Evolutionary conservation across 2,888 invertebrate species (phyloP).

Genomic region (Noctua janthe): DNA sequence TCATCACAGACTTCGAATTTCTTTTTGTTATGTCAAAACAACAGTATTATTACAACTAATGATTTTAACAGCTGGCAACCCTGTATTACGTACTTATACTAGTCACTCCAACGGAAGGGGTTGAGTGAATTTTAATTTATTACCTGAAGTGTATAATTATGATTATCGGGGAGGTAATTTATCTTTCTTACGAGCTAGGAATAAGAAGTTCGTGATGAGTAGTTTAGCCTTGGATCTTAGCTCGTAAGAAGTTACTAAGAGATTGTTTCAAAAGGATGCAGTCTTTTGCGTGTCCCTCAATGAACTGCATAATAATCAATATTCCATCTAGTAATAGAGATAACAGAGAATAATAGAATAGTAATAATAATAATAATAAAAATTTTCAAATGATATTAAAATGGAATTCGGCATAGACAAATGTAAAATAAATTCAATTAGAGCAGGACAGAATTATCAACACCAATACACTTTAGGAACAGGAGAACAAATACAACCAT

Average conservation of each 20-base stretch:
- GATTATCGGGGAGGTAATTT: conserved; percentile 49
- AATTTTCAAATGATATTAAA: no score
- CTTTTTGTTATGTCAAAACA: neutral
- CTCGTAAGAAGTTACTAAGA: conserved; percentile 6
- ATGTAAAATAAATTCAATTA: no score
- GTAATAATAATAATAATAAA: no score
- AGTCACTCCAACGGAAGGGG: conserved; percentile 41
- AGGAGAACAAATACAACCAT: no score
- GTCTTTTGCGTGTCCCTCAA: neutral
- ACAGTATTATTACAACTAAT: conserved; percentile 16
- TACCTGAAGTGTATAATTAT: conserved; percentile 55
- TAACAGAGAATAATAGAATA: no score
- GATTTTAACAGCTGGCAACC: conserved; percentile 36
- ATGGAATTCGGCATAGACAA: no score
- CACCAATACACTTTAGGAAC: no score
- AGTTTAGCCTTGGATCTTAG: conserved; percentile 20
- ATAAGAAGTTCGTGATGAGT: conserved; percentile 24
- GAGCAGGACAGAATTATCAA: no score
- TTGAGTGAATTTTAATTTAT: conserved; percentile 66
- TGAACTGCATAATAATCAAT: neutral
- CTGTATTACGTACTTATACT: conserved; percentile 53
- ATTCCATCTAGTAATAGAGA: no score
- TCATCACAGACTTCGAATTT: neutral
- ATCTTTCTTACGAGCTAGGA: conserved; percentile 50
- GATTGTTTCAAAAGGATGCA: neutral